These are phyloP conservation scores for Odontomyia ornata DNA, from an alignment of 2,888 invertebrate species.

Conservation along the genomic window DNA sequence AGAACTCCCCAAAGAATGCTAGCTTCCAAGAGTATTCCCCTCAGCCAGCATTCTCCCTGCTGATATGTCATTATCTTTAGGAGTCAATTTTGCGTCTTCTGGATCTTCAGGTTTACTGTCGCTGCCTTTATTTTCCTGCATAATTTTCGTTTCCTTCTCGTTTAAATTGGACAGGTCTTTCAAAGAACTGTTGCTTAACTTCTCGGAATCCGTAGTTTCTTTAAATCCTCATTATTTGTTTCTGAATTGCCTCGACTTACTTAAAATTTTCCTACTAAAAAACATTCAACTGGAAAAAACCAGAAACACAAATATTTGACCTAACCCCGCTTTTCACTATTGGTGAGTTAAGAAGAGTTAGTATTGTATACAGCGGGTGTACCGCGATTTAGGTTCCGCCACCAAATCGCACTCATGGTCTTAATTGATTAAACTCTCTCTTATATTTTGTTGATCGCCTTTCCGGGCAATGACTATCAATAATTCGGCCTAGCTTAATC, in stretches of 20 bases:
- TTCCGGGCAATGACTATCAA: no score
- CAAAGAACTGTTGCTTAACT: conserved; percentile 73
- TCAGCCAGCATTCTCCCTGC: no score
- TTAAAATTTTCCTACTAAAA: conserved; percentile 42
- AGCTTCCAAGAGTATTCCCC: no score
- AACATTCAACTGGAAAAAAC: conserved; percentile 37
- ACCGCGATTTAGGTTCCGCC: no score
- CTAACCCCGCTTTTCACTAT: no score
- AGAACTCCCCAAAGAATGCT: no score
- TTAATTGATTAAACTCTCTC: no score
- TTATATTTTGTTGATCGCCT: no score
- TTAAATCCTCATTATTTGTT: conserved; percentile 9
- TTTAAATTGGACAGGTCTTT: conserved; percentile 71
- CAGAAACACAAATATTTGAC: conserved; percentile 46
- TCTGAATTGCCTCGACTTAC: conserved; percentile 31
- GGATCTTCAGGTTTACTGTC: conserved; percentile 57
- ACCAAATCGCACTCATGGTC: no score
- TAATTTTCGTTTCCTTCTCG: conserved; percentile 65
- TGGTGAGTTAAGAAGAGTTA: no score
- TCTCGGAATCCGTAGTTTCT: conserved; percentile 63
- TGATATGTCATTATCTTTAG: conserved; percentile 69
- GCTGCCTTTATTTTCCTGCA: conserved; percentile 1
- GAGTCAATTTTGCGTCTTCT: conserved; percentile 63
- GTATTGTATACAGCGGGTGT: no score
- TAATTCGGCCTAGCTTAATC: no score